A percentile compares a stretch with the other conserved stretches of the same genome.
These are phyloP conservation scores for Rhagologus leucostigma DNA, from an alignment of 2,113 vertebrate species.

Conservation along the genomic window DNA sequence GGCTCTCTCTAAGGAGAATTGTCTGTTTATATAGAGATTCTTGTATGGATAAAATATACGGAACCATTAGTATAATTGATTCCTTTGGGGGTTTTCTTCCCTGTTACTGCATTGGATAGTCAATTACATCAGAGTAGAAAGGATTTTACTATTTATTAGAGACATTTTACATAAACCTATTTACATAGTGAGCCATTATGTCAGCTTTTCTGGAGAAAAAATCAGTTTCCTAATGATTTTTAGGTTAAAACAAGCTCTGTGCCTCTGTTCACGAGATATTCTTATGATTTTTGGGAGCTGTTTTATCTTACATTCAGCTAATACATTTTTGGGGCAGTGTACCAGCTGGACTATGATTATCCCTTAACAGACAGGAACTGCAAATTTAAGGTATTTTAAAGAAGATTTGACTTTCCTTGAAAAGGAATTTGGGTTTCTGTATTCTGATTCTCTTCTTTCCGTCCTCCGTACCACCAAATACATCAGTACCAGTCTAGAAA, in stretches of 20 bases:
- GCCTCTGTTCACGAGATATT: neutral
- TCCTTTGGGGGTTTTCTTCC: constrained; percentile 6
- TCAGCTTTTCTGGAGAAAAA: neutral
- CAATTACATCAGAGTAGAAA: neutral
- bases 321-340: neutral
- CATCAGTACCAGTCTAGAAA: neutral
- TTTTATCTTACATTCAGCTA: neutral
- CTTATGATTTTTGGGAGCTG: neutral
- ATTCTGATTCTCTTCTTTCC: neutral
- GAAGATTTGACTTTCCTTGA: neutral
- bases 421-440: neutral
- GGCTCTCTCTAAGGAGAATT: neutral
- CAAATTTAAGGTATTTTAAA: neutral
- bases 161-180: neutral
- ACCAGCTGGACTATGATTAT: neutral
- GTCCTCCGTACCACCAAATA: neutral
- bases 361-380: neutral
- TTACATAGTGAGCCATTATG: neutral
- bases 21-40: constrained; percentile 8
- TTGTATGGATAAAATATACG: neutral
- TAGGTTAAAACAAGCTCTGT: neutral
- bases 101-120: neutral
- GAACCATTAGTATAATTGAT: constrained; percentile 26
- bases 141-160: neutral
- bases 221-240: neutral